Conservation (phyloP, 2,797 vertebrate genomes). For the Florisuga fusca region DNA sequence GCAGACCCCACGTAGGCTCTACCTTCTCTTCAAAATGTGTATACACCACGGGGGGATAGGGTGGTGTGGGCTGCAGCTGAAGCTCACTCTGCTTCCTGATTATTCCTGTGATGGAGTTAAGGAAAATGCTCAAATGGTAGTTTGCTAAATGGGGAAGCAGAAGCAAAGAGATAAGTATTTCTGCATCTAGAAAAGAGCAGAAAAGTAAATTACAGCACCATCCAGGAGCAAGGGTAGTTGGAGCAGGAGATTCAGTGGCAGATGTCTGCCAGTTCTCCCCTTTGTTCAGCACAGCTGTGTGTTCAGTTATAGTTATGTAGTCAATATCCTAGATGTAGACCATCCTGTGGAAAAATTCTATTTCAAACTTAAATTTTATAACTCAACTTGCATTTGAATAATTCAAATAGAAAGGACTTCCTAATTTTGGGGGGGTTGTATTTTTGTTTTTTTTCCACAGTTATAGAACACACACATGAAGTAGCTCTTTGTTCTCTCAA, state of each 20-base stretch:
- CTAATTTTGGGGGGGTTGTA: neutral
- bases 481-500: constrained; percentile 12
- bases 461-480: neutral
- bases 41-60: neutral
- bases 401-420: constrained; percentile 15
- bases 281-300: neutral
- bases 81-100: neutral
- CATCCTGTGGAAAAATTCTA: neutral
- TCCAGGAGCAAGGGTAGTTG: neutral
- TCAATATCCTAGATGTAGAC: neutral
- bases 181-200: neutral
- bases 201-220: constrained; percentile 19
- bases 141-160: neutral
- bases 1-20: neutral
- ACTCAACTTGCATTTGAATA: neutral
- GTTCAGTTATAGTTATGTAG: neutral
- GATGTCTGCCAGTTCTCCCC: neutral
- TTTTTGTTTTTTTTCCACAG: constrained; percentile 14
- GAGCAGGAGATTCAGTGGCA: neutral
- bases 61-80: neutral
- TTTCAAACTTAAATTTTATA: neutral
- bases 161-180: neutral
- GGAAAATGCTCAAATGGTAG: constrained; percentile 17
- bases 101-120: neutral
- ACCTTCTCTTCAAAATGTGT: neutral